Evolutionary conservation across 2,797 vertebrate genomes (phyloP).

Genomic region (Sebastes wilsoni): DNA sequence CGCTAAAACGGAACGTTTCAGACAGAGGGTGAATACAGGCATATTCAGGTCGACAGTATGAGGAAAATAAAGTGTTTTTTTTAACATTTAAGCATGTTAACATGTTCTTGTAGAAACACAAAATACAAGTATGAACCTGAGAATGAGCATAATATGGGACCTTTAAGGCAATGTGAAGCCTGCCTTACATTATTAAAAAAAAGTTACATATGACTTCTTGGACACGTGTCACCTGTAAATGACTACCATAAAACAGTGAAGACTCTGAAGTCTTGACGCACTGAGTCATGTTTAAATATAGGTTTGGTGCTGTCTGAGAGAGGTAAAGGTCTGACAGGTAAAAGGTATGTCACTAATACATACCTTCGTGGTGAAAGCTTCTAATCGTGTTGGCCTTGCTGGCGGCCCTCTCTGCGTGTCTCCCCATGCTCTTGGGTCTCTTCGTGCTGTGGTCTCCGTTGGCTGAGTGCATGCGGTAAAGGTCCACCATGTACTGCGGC

Average conservation of each 20-base stretch:
- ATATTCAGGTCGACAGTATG: too few relatives aligned
- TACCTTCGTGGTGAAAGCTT: conserved; percentile 99
- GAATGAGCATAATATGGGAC: too few relatives aligned
- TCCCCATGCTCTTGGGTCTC: conserved; percentile 85
- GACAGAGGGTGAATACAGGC: too few relatives aligned
- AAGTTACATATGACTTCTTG: conserved; percentile 36
- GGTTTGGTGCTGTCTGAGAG: conserved; percentile 69
- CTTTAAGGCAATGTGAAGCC: too few relatives aligned
- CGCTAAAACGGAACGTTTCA: too few relatives aligned
- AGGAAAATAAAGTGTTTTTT: too few relatives aligned
- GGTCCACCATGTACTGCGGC: conserved; percentile 96
- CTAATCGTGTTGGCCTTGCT: conserved; percentile 97
- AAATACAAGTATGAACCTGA: too few relatives aligned
- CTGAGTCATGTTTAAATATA: conserved; percentile 81
- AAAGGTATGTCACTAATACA: conserved; percentile 82
- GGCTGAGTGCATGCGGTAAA: conserved; percentile 92
- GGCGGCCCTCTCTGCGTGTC: conserved; percentile 88
- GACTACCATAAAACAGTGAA: conserved; percentile 72
- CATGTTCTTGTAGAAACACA: too few relatives aligned
- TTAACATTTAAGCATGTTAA: accelerated
- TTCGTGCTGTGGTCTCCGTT: conserved; percentile 87
- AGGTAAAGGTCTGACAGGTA: conserved; percentile 55
- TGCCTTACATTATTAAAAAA: not conserved
- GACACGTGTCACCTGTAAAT: conserved; percentile 72
- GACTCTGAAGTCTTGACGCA: conserved; percentile 66